Conservation (phyloP, 2,113 vertebrate species). For the Gymnobelideus leadbeateri region DNA sequence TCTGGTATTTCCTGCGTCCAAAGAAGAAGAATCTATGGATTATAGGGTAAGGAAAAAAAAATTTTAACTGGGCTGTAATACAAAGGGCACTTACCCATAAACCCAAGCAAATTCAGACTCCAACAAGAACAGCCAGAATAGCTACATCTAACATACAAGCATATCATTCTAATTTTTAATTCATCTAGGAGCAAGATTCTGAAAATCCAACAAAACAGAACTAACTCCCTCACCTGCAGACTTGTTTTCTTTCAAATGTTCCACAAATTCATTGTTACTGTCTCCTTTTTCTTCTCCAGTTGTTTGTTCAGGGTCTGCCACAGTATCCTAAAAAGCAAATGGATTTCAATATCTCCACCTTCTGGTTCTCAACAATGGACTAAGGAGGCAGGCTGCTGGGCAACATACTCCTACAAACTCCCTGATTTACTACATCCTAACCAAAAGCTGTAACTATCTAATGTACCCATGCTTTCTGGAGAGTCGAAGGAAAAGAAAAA, state of each 20-base stretch:
- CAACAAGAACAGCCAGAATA: slow-evolving; percentile 21
- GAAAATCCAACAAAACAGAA: slow-evolving; percentile 4
- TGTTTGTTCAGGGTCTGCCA: slow-evolving; percentile 83
- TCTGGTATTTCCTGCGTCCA: slow-evolving; percentile 46
- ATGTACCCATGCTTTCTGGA: background rate
- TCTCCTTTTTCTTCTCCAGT: slow-evolving; percentile 78
- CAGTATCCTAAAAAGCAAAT: slow-evolving; percentile 86
- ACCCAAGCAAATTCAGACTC: slow-evolving; percentile 41
- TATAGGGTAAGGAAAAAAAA: slow-evolving; percentile 54
- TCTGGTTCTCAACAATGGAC: background rate
- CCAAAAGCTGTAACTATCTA: slow-evolving; percentile 41
- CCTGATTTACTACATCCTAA: slow-evolving; percentile 44
- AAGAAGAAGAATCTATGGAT: slow-evolving; percentile 64
- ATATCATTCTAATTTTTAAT: slow-evolving; percentile 20
- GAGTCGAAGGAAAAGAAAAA: background rate
- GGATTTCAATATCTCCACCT: slow-evolving; percentile 25
- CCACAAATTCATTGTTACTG: slow-evolving; percentile 53
- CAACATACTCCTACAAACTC: background rate
- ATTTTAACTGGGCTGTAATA: slow-evolving; percentile 10
- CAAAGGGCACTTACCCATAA: slow-evolving; percentile 36
- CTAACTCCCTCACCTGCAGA: slow-evolving; percentile 73
- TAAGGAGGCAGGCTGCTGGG: slow-evolving; percentile 5
- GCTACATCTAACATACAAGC: background rate
- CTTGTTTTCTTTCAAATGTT: slow-evolving; percentile 72
- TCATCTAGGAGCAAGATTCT: background rate